Base-by-base conservation (phyloP, 2,113 vertebrate species). In the Gasterosteus nipponicus region DNA sequence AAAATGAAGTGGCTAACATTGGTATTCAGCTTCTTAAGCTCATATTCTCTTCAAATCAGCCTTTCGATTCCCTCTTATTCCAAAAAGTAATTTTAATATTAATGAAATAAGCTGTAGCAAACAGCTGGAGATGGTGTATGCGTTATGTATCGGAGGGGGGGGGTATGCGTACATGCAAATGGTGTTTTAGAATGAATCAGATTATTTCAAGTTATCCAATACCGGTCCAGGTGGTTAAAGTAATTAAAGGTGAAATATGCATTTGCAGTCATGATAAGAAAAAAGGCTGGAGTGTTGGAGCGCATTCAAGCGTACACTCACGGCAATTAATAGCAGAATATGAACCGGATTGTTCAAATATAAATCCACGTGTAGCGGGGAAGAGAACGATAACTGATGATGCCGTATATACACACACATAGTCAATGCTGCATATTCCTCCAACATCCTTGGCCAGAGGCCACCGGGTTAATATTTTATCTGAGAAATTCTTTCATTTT, bases 1-100 rank as follows among this genome's bases (percentile, higher is more conserved):
- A 75, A 75, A 89, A 86, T 67, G 71, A 85, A 89, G 79, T 80
- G 49, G 47, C 58, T 12, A 65, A 51, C 59, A 84, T 82, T 81
- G 38, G 64, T 79, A 84, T 89, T 85, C 68, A 81, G 78, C 54
- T 81, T 69, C 46, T 89, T 80, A 58, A 77, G 51, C 53, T 74
- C 44, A 33, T 73, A 77, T 83, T 80, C 67, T 39, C 68, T 73
- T 84, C 63, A 75, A 78, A 88, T 81, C 66, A 46, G 33, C 26
- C 73, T 75, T 78, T 62, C 76, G 58, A 77, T 86, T 87, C 3
- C 29, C 75, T 56, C 29, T 76, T 59, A 75, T 77, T 84, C 53
- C 73, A 62, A n/a, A 38, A 83, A 78, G 57, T 41, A 10, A 71
- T 89, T 86, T 87, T 85, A 62, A 84, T 79, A 63, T 77, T 77